Conservation (phyloP, 2,888 invertebrate genomes). For the Acrobeloides nanus region DNA sequence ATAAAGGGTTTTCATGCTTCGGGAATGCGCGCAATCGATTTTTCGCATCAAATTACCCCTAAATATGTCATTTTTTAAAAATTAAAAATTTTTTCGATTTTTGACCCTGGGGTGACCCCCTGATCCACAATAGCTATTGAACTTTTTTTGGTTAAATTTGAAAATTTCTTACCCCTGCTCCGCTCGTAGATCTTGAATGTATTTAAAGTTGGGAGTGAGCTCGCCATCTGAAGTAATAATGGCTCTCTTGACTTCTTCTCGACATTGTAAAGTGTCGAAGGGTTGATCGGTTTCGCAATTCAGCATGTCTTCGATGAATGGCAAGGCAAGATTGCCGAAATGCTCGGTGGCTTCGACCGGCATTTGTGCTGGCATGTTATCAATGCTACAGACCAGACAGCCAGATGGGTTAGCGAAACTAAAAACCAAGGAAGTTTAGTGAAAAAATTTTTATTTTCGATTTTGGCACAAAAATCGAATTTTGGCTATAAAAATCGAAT, state of each 20-base stretch:
- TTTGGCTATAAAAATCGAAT: no score
- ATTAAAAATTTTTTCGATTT: no score
- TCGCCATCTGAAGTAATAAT: constrained; percentile 90
- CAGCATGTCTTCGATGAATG: constrained; percentile 77
- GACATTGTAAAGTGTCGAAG: constrained; percentile 40
- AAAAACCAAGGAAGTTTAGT: no score
- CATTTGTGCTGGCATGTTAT: constrained; percentile 99
- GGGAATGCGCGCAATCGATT: no score
- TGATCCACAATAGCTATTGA: no score
- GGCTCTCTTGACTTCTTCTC: constrained; percentile 61
- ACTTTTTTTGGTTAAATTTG: background rate
- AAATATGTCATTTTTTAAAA: no score
- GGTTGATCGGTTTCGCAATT: constrained; percentile 45
- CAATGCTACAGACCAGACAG: constrained; percentile 96
- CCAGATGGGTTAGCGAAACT: no score
- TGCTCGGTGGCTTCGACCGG: constrained; percentile 94
- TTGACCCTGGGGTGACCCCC: no score
- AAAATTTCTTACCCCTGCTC: constrained; percentile 24
- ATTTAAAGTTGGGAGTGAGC: constrained; percentile 83
- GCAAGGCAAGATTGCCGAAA: constrained; percentile 84
- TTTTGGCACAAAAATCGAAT: no score
- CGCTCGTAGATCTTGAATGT: constrained; percentile 78
- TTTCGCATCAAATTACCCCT: no score
- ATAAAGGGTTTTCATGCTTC: no score
- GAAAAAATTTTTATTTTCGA: no score